A percentile compares a stretch with the other conserved stretches of the same genome.
Conservation (phyloP, 1,140 invertebrate genomes). For the Parapsyche elsis region DNA sequence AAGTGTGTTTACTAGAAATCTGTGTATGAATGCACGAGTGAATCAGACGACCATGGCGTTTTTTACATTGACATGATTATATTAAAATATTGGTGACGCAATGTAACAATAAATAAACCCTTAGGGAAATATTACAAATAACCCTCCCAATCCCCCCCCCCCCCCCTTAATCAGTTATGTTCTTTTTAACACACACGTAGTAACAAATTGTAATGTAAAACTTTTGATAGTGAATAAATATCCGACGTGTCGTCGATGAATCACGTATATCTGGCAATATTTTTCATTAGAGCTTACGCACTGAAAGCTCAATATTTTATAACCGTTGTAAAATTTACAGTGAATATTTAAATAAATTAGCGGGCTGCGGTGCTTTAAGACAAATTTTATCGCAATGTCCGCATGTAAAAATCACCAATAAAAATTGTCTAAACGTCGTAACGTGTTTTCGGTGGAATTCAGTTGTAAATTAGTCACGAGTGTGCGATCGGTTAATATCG, state of each 20-base stretch:
- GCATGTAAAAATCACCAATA: slow-evolving; percentile 16
- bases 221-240: no score
- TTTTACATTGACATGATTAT: background rate
- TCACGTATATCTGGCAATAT: background rate
- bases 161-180: no score
- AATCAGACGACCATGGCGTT: slow-evolving; percentile 21
- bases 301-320: slow-evolving; percentile 14
- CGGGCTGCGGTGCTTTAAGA: background rate
- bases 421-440: slow-evolving; percentile 16
- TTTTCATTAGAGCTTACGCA: background rate
- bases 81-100: background rate
- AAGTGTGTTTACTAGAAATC: slow-evolving; percentile 26
- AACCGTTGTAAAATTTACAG: background rate
- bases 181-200: no score
- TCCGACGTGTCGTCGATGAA: no score
- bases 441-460: background rate
- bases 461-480: slow-evolving; percentile 22
- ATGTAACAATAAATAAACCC: no score
- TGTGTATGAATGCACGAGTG: slow-evolving; percentile 6
- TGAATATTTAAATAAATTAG: slow-evolving; percentile 1
- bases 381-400: slow-evolving; percentile 2
- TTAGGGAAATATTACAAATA: no score
- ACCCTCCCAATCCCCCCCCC: no score
- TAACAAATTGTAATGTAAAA: no score
- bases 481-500: slow-evolving; percentile 20